phyloP scores from a whole-genome alignment of 2,113 vertebrate species.

The Lonchura striata region DNA sequence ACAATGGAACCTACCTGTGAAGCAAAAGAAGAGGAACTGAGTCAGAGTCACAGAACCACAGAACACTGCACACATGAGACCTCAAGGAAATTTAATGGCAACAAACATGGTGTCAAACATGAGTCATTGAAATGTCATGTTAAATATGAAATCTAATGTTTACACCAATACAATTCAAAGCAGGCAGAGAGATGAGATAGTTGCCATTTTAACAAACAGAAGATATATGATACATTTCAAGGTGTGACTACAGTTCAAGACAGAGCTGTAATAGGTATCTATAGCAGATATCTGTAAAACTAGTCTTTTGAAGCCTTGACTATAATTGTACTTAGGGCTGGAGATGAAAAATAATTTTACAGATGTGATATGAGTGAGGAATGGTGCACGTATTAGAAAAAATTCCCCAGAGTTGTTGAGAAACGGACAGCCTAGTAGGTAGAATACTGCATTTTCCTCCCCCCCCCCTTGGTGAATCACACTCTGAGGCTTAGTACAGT shows the following conservation, averaged over 20 bases:
- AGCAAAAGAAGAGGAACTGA: background rate
- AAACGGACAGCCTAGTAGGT: background rate
- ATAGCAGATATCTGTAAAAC: background rate
- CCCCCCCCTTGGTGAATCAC: background rate
- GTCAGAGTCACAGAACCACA: background rate
- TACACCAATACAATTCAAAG: background rate
- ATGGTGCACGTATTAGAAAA: background rate
- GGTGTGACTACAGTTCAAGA: background rate
- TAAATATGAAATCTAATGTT: background rate
- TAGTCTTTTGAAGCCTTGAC: background rate
- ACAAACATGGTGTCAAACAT: background rate
- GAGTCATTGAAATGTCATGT: background rate
- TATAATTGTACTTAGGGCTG: background rate
- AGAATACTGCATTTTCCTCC: background rate
- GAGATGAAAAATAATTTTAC: background rate
- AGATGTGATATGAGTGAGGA: background rate
- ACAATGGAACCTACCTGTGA: conserved; percentile 85
- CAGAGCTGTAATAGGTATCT: background rate
- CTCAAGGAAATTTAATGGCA: background rate
- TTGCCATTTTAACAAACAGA: background rate
- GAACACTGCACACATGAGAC: background rate
- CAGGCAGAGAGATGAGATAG: background rate
- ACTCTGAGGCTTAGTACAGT: background rate
- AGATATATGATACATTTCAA: background rate
- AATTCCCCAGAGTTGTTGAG: background rate